phyloP scores from a whole-genome alignment of 2,113 vertebrate species.

The Nicator chloris region DNA sequence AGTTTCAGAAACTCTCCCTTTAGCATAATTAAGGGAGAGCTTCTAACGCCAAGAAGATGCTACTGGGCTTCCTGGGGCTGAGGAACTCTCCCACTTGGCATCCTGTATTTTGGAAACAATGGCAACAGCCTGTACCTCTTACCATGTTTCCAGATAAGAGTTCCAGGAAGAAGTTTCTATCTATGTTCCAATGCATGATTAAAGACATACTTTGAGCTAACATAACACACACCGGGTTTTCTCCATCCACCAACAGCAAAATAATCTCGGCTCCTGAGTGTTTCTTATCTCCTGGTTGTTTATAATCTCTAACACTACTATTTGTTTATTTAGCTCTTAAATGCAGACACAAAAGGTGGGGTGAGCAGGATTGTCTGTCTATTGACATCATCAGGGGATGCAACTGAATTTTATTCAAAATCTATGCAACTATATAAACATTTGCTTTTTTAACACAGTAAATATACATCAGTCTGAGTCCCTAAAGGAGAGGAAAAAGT shows the following conservation, averaged over 20 bases:
- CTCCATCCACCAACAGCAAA: not conserved
- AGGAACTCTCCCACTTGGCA: not conserved
- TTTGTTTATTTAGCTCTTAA: conserved; percentile 6
- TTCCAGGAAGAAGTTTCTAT: conserved; percentile 56
- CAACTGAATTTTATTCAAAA: not conserved
- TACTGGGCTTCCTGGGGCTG: conserved; percentile 8
- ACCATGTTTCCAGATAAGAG: conserved; percentile 13
- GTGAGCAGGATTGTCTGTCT: not conserved
- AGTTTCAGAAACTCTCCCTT: not conserved
- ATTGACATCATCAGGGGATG: not conserved
- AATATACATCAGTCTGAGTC: not conserved
- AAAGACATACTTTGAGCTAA: conserved; percentile 8
- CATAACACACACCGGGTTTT: not conserved
- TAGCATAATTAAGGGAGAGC: not conserved
- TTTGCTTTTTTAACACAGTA: not conserved
- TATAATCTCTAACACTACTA: not conserved
- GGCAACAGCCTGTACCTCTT: not conserved
- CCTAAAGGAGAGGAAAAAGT: not conserved
- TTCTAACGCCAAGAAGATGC: not conserved
- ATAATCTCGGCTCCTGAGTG: not conserved
- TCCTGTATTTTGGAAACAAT: conserved; percentile 44
- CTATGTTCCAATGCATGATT: conserved; percentile 13
- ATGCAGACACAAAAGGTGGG: not conserved
- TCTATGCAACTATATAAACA: not conserved
- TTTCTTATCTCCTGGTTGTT: not conserved